A percentile compares a stretch with the other conserved stretches of the same genome.
Conservation (phyloP, 2,888 invertebrate species). For the Caenorhabditis doughertyi region DNA sequence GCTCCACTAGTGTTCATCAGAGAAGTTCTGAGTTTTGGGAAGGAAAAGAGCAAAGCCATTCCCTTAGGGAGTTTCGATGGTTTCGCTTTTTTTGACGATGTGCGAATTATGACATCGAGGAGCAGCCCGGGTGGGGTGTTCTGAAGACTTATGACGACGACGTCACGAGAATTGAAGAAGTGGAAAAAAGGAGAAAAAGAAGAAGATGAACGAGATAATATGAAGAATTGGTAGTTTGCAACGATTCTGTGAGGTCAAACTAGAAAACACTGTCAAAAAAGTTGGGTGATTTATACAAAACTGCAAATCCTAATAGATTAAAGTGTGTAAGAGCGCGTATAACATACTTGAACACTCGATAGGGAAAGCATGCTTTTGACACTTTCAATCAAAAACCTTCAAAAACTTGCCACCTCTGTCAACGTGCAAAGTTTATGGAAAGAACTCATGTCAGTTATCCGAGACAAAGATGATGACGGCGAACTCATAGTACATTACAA, state of each 20-base stretch:
- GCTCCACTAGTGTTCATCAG: slow-evolving; percentile 22
- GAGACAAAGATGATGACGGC: no score
- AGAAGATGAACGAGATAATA: slow-evolving; percentile 5
- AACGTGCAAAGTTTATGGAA: no score
- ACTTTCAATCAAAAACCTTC: no score
- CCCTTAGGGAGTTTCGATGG: slow-evolving; percentile 5
- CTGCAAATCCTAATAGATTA: no score
- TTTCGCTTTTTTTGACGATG: slow-evolving; percentile 43
- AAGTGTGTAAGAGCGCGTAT: no score
- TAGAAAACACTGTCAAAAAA: neutral
- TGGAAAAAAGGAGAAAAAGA: neutral
- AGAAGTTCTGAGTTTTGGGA: neutral
- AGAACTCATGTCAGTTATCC: no score
- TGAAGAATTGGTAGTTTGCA: neutral
- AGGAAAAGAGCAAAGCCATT: neutral
- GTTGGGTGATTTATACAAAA: neutral
- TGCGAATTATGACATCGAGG: slow-evolving; percentile 50
- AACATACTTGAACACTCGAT: no score
- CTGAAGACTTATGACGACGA: slow-evolving; percentile 5
- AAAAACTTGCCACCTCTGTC: no score
- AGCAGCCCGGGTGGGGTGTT: slow-evolving; percentile 13
- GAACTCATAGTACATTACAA: no score
- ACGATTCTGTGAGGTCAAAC: neutral
- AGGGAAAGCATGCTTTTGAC: no score
- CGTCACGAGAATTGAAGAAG: slow-evolving; percentile 5